These are phyloP conservation scores for Chironomus tentans DNA, from an alignment of 2,888 invertebrate species.

Conservation along the genomic window DNA sequence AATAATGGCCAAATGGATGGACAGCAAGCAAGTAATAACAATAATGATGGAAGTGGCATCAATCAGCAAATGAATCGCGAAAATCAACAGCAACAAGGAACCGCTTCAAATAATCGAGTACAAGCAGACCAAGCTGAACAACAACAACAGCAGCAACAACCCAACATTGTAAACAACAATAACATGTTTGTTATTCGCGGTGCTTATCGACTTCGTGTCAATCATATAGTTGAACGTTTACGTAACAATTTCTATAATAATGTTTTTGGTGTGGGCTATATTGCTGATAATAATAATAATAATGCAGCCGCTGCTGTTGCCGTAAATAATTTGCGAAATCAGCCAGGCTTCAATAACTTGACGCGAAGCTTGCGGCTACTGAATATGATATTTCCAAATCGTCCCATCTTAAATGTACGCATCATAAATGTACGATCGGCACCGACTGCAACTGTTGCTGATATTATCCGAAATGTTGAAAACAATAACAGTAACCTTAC, in stretches of 20 bases:
- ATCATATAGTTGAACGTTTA: conserved; percentile 15
- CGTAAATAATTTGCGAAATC: conserved; percentile 15
- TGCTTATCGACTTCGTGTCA: conserved; percentile 20
- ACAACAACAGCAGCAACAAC: not conserved
- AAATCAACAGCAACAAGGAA: conserved; percentile 39
- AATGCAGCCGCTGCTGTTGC: not conserved
- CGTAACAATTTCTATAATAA: conserved; percentile 18
- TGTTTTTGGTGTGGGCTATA: conserved; percentile 6
- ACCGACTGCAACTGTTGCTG: conserved; percentile 3
- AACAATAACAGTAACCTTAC: not conserved
- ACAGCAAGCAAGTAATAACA: not conserved
- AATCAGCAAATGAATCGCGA: conserved; percentile 40
- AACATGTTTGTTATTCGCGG: conserved; percentile 24
- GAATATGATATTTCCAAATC: conserved; percentile 22
- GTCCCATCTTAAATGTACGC: conserved; percentile 17
- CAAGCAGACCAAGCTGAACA: not conserved
- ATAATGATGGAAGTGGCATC: not conserved
- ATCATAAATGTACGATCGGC: conserved; percentile 25
- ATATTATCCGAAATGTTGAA: conserved; percentile 15
- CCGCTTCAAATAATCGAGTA: conserved; percentile 36
- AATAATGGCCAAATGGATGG: not conserved
- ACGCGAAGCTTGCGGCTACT: conserved; percentile 16
- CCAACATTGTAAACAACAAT: conserved; percentile 11
- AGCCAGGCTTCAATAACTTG: conserved; percentile 22
- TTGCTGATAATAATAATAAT: conserved; percentile 18